Base-by-base conservation (phyloP, 1,140 invertebrate genomes). In the Sipha flava region DNA sequence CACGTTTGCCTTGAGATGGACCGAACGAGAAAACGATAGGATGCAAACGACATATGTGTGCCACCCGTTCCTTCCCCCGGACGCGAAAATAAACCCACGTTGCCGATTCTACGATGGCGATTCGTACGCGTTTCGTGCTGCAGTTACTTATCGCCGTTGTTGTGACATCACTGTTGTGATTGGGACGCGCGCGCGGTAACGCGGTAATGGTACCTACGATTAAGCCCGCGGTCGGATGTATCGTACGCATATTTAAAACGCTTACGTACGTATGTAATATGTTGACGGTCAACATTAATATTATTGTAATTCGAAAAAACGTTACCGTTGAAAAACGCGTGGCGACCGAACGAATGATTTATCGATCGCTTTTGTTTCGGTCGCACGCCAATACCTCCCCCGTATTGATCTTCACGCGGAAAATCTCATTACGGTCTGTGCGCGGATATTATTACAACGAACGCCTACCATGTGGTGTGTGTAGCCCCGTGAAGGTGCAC, bases 1-100 rank as follows among this genome's bases (percentile, higher is more conserved):
- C 72, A 37, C 5, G 72, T 75, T 75, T 54, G 37, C 72, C 72
- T 75, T 75, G 72, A 72, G 49, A 52, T 54, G 72, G 47, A 54
- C 47, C 72, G 34, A 29, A 52, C 70, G 26, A 37, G n/a, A 73
- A 73, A 73, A 73, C 40, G 47, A 73, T 47, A 45, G 26, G 43
- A 73, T 14, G 70, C 52, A 52, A 34, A 73, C 18, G 26, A 26
- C 40, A 26, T n/a, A 73, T 73, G 43, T 73, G 29, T 73, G 47
- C 47, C 12, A 1, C 29, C 6, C 18, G 0, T 23, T 12, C n/a
- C 1, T 16, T 16, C n/a, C 62, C 0, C n/a, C 29, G 70, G 29
- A 49, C 47, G 26, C 45, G 29, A 34, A 73, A 47, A 21, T 49
- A 10, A 9, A 72, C 47, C 70, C 70, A 73, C 70, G 70, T 73